Conservation (phyloP, 2,113 vertebrate species). For the Lynx canadensis region DNA sequence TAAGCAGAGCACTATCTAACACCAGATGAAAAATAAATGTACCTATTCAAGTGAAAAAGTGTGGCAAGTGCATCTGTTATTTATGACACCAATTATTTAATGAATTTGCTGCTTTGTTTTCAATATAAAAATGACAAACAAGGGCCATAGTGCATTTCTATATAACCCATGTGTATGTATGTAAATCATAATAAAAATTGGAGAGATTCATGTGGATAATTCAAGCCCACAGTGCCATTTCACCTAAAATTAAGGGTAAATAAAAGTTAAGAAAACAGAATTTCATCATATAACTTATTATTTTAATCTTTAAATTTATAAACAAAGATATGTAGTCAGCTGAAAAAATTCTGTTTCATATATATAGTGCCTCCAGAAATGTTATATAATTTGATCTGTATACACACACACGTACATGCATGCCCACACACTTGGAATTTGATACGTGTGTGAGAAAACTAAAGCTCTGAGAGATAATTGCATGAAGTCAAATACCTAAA, state of each 20-base stretch:
- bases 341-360: background rate
- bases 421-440: background rate
- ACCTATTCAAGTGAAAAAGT: constrained; percentile 47
- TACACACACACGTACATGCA: accelerated
- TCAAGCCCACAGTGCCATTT: background rate
- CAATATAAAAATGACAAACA: constrained; percentile 40
- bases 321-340: background rate
- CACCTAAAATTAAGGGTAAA: background rate
- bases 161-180: background rate
- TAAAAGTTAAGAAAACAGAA: background rate
- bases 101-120: constrained; percentile 48
- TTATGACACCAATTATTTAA: constrained; percentile 58
- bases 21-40: constrained; percentile 57
- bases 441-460: background rate
- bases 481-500: background rate
- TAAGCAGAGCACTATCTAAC: background rate
- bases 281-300: background rate
- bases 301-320: background rate
- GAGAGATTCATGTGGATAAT: background rate
- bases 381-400: background rate
- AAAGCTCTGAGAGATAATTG: background rate
- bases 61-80: constrained; percentile 6
- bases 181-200: background rate
- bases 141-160: background rate
- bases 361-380: background rate